These are phyloP conservation scores for Melozone crissalis DNA, from an alignment of 2,113 vertebrate genomes.

Conservation along the genomic window DNA sequence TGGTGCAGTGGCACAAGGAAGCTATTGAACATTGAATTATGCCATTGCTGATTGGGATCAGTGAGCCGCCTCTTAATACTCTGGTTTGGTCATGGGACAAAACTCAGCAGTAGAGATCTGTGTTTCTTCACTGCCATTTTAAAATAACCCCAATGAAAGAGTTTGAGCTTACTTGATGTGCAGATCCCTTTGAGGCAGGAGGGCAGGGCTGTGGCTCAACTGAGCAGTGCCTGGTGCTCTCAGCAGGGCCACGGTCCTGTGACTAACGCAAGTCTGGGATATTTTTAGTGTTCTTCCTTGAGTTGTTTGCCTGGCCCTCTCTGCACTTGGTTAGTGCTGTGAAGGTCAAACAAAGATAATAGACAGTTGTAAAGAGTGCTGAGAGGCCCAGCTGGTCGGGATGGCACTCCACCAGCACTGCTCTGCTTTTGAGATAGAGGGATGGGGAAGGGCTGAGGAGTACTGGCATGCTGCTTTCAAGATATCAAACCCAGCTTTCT, in stretches of 20 bases:
- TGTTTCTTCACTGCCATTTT: background rate
- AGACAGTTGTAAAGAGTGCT: background rate
- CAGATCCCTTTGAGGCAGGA: background rate
- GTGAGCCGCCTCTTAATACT: background rate
- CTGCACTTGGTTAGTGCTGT: background rate
- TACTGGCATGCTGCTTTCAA: slow-evolving; percentile 15
- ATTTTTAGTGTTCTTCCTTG: slow-evolving; percentile 47
- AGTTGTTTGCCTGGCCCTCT: slow-evolving; percentile 29
- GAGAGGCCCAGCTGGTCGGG: slow-evolving; percentile 29
- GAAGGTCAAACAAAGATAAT: slow-evolving; percentile 53
- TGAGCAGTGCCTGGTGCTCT: background rate
- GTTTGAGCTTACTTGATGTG: background rate
- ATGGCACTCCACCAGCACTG: slow-evolving; percentile 19
- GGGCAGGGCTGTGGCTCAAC: background rate
- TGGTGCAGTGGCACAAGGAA: background rate
- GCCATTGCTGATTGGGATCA: background rate
- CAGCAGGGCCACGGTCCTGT: background rate
- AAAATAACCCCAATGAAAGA: background rate
- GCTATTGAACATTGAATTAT: background rate
- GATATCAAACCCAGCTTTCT: slow-evolving; percentile 29
- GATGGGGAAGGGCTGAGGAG: background rate
- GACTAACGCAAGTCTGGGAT: background rate
- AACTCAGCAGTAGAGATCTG: background rate
- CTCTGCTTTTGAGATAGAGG: slow-evolving; percentile 28
- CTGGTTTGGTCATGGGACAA: slow-evolving; percentile 11